These are phyloP conservation scores for Platysteira castanea DNA, from an alignment of 2,113 vertebrate genomes.

Conservation along the genomic window DNA sequence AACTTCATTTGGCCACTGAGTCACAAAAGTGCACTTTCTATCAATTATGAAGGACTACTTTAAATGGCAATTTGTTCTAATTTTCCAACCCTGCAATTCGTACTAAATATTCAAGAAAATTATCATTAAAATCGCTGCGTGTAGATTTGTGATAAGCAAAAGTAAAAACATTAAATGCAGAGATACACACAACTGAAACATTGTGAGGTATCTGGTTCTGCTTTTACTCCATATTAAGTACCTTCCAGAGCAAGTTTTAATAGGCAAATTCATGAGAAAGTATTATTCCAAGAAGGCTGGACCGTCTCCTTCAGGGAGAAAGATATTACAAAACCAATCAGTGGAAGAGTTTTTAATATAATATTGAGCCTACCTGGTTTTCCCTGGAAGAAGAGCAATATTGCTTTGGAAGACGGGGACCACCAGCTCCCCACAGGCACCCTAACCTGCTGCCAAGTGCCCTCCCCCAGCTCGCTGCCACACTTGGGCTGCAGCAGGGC, in stretches of 20 bases:
- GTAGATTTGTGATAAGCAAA: not conserved
- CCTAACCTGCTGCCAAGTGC: not conserved
- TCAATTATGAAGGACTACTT: not conserved
- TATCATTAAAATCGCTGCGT: not conserved
- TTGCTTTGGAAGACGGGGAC: not conserved
- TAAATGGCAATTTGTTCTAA: not conserved
- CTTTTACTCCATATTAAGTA: not conserved
- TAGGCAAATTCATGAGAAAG: not conserved
- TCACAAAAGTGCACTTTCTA: not conserved
- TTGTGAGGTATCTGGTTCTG: not conserved
- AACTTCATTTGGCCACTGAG: not conserved
- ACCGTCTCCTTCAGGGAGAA: not conserved
- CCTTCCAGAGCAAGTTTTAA: not conserved
- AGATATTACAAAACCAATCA: not conserved
- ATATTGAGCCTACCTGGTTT: not conserved
- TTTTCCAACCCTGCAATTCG: not conserved
- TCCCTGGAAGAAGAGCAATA: not conserved
- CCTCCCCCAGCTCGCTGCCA: not conserved
- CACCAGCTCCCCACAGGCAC: not conserved
- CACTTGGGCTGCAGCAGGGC: not conserved
- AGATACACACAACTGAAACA: not conserved
- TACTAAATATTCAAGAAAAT: not conserved
- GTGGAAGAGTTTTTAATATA: not conserved
- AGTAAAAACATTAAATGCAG: not conserved
- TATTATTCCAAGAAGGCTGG: not conserved